Base-by-base conservation (phyloP, 2,797 vertebrate genomes). In the Cyclopterus lumpus region DNA sequence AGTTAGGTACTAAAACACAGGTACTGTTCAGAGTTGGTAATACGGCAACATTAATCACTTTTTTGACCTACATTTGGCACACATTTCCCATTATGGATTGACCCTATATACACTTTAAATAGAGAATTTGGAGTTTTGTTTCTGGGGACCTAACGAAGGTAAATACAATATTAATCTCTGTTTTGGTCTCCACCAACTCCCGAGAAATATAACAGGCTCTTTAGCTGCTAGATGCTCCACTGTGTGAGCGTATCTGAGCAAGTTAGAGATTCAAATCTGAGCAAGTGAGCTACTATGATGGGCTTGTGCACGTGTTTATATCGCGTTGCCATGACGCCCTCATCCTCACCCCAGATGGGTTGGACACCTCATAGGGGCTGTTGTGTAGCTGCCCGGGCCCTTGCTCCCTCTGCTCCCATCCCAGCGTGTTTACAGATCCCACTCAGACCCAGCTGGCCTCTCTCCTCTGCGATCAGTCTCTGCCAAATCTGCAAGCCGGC, bases 361-460 rank as follows among this genome's bases (percentile, higher is more conserved):
- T 71, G 77, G 74, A 84, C 89, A 77, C 73, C 79, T 68, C 15
- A 3, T 49, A 30, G 72, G 30, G 49, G 66, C 40, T 67, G 78
- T 32, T 82, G 64, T 66, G 71, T 5, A 73, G 75, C 80, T 69
- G 79, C 79, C 22, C 51, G 54, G 81, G 69, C 74, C 79, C 86
- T 63, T 14, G 53, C 81, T 42, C 63, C 62, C 58, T 75, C 61
- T 4, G 79, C 79, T 93, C 88, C 66, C 67, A 74, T 68, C 91
- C 87, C 75, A 69, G 79, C 75, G 12, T 92, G 92, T 93, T 91
- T 93, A 93, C 86, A 74, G 77, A 88, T 81, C 86, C 83, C 38
- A 24, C 71, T 84, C 79, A 75, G 90, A 83, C 89, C 82, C 90
- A 85, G 83, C 93, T 93, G 93, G 90, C 80, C 87, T 69, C 84